Conservation (phyloP, 2,797 vertebrate genomes). For the Vespertilio murinus region DNA sequence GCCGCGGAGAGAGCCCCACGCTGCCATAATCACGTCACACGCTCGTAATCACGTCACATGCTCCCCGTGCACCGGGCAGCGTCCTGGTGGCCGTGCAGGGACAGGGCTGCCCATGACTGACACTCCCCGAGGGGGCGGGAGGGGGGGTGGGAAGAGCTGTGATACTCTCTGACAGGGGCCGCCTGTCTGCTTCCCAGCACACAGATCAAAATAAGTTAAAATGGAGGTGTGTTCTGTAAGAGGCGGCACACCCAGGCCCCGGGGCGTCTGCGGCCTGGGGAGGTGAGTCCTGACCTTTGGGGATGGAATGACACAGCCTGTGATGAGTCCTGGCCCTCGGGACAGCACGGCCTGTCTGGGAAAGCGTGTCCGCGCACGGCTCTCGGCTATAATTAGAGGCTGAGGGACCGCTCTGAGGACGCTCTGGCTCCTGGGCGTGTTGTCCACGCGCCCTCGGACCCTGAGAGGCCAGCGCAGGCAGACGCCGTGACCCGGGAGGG, state of each 20-base stretch:
- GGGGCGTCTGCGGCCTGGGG: not conserved
- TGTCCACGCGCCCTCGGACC: not conserved
- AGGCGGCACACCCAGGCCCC: not conserved
- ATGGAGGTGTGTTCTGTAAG: conserved; percentile 7
- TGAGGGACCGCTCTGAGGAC: not conserved
- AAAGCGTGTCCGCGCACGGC: not conserved
- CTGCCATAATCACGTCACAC: not conserved
- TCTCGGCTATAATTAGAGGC: not conserved
- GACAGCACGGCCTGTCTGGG: not conserved
- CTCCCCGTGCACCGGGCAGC: not conserved
- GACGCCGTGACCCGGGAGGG: not conserved
- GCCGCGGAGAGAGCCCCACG: not conserved
- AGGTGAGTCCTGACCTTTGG: not conserved
- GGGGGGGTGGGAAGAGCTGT: not conserved
- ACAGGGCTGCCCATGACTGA: not conserved
- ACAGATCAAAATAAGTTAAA: conserved; percentile 23
- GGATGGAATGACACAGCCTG: not conserved
- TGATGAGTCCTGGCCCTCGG: not conserved
- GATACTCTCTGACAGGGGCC: not conserved
- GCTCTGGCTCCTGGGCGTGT: not conserved
- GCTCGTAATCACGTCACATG: not conserved
- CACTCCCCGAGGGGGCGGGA: not conserved
- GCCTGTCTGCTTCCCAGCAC: not conserved
- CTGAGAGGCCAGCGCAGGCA: not conserved
- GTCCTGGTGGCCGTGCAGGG: not conserved